Percentiles rank a stretch among this genome's conserved stretches.
phyloP scores from a whole-genome alignment of 2,797 vertebrate genomes.

The Numenius phaeopus region DNA sequence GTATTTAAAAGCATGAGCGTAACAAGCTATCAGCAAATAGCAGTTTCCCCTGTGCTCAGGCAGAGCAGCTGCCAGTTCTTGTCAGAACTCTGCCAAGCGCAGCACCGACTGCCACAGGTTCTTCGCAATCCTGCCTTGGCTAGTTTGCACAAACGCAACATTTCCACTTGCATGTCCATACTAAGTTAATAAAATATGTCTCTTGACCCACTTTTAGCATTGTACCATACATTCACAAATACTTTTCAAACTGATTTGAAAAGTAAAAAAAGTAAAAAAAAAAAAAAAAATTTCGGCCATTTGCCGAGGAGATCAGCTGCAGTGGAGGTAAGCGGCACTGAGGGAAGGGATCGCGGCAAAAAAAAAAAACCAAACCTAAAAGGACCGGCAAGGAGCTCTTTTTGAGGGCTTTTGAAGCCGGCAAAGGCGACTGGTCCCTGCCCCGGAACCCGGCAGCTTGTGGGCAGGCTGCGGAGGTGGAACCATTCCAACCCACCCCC shows the following conservation, averaged over 20 bases:
- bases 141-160: not conserved
- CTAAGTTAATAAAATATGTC: not conserved
- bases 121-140: rapidly evolving
- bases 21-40: conserved; percentile 40
- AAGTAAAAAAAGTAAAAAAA: too few species aligned
- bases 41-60: not conserved
- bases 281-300: too few species aligned
- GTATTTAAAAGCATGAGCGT: conserved; percentile 21
- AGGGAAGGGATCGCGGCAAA: too few species aligned
- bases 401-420: too few species aligned
- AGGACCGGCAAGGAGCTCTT: too few species aligned
- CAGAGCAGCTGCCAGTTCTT: not conserved
- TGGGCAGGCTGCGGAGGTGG: too few species aligned
- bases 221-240: not conserved
- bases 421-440: too few species aligned
- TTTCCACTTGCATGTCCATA: not conserved
- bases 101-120: not conserved
- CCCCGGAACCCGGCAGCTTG: too few species aligned
- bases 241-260: not conserved
- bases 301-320: too few species aligned
- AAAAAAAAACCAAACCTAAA: too few species aligned
- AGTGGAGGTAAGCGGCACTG: too few species aligned
- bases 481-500: too few species aligned
- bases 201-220: not conserved
- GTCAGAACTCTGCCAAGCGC: not conserved